phyloP scores from a whole-genome alignment of 2,797 vertebrate genomes.

The Chloroceryle amazona region DNA sequence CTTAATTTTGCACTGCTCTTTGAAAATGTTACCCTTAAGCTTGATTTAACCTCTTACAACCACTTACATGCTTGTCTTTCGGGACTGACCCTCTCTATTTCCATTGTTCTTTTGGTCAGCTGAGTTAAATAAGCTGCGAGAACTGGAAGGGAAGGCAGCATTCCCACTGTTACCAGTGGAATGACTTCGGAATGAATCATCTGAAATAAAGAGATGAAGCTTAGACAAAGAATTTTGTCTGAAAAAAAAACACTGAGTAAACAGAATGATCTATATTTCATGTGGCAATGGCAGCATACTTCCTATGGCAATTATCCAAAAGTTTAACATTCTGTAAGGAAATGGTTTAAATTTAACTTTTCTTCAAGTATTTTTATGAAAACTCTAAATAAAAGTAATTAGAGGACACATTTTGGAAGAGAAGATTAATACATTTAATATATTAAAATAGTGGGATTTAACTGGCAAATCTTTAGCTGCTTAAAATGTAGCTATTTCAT shows the following conservation, averaged over 20 bases:
- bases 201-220: constrained; percentile 77
- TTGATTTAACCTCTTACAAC: not conserved
- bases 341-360: not conserved
- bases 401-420: not conserved
- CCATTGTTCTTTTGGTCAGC: constrained; percentile 84
- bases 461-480: not conserved
- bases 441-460: not conserved
- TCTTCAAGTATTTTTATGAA: not conserved
- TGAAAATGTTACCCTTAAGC: not conserved
- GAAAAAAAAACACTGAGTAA: not conserved
- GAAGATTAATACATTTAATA: not conserved
- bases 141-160: constrained; percentile 63
- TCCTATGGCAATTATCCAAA: not conserved
- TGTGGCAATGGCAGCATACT: not conserved
- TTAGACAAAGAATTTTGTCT: not conserved
- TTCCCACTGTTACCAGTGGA: constrained; percentile 60
- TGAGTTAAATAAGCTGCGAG: constrained; percentile 67
- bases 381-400: not conserved
- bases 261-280: not conserved
- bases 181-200: constrained; percentile 85
- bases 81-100: constrained; percentile 87
- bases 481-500: not conserved
- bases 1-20: not conserved
- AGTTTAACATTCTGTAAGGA: not conserved
- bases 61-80: constrained; percentile 90